Conservation (phyloP, 1,140 invertebrate genomes). For the Macrocentrus cingulum region DNA sequence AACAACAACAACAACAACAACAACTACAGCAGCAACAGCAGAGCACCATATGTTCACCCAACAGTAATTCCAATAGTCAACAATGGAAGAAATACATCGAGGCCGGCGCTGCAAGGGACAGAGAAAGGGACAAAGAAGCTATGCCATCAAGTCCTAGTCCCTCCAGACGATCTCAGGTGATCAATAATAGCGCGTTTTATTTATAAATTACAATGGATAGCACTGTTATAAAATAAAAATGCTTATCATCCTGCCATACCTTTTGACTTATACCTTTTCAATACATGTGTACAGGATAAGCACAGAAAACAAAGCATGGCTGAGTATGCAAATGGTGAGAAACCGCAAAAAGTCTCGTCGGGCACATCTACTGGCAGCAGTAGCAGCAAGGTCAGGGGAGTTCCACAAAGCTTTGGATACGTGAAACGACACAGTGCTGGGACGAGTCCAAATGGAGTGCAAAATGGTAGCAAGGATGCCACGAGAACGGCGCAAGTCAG, state of each 20-base stretch:
- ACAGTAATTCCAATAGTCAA: conserved; percentile 58
- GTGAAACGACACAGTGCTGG: conserved; percentile 74
- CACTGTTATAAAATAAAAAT: conserved; percentile 1
- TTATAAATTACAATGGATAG: conserved; percentile 2
- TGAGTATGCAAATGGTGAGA: conserved; percentile 52
- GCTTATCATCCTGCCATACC: background rate
- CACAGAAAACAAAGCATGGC: conserved; percentile 55
- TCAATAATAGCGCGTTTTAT: conserved; percentile 18
- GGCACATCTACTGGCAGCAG: conserved; percentile 55
- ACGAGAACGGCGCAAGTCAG: conserved; percentile 78
- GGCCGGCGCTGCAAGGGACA: conserved; percentile 52
- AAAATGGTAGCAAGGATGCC: conserved; percentile 57
- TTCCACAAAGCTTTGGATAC: conserved; percentile 78
- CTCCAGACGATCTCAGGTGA: conserved; percentile 52
- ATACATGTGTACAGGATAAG: no score
- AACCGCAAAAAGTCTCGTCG: conserved; percentile 53
- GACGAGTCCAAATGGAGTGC: conserved; percentile 59
- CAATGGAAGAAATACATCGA: conserved; percentile 65
- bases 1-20: conserved; percentile 36
- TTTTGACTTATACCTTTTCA: conserved; percentile 3
- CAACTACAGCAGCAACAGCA: conserved; percentile 38
- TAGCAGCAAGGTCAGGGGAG: conserved; percentile 65
- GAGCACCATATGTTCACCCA: conserved; percentile 39
- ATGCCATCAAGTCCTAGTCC: conserved; percentile 54
- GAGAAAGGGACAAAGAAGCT: conserved; percentile 51